Conservation (phyloP, 2,888 invertebrate species). For the Mythimna lalbum region DNA sequence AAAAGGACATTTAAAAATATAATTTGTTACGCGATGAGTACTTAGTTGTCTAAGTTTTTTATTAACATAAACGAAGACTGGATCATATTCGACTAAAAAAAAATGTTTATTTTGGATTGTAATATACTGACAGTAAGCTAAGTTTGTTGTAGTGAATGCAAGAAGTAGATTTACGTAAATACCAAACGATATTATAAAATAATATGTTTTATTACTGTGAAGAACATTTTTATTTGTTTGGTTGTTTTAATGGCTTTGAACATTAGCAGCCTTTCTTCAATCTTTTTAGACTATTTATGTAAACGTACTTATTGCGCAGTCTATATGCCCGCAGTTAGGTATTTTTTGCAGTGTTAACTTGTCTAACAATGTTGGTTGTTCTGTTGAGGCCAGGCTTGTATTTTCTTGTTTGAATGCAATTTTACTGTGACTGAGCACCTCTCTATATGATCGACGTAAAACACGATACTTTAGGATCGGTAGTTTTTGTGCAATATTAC, state of each 20-base stretch:
- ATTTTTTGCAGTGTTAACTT: constrained; percentile 32
- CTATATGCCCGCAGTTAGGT: not conserved
- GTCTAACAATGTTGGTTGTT: constrained; percentile 33
- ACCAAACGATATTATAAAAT: constrained; percentile 8
- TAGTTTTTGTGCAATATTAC: constrained; percentile 9
- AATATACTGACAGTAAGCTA: constrained; percentile 24
- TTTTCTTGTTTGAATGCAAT: constrained; percentile 39
- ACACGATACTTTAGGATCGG: constrained; percentile 1
- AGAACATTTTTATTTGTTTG: constrained; percentile 9
- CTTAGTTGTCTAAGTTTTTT: constrained; percentile 35
- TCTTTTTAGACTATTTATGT: constrained; percentile 16
- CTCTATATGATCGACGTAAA: constrained; percentile 30
- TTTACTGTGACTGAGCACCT: constrained; percentile 41
- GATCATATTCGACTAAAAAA: constrained; percentile 15
- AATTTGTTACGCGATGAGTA: constrained; percentile 30
- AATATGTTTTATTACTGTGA: constrained; percentile 3
- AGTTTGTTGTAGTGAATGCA: constrained; percentile 25
- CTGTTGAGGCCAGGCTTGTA: constrained; percentile 37
- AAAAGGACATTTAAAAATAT: constrained; percentile 6
- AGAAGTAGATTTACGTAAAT: constrained; percentile 35
- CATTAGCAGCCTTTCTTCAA: not conserved
- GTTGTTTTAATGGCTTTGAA: not conserved
- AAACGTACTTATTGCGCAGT: constrained; percentile 25
- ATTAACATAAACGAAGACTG: constrained; percentile 21
- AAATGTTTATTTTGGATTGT: not conserved